Conservation (phyloP, 2,797 vertebrate genomes). For the Mormyrops boulengeri region DNA sequence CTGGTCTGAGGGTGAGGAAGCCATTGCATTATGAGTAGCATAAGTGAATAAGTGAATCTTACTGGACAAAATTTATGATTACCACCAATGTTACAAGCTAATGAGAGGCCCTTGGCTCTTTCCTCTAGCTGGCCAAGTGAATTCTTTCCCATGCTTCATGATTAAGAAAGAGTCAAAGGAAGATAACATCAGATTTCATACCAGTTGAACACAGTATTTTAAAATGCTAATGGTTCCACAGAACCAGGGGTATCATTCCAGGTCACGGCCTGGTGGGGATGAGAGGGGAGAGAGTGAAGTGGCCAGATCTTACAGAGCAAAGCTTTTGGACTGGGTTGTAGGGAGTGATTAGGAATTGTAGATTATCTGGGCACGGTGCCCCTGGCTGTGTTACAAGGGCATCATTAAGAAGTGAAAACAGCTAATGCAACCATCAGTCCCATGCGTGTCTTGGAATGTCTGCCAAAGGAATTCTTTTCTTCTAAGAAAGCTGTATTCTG, state of each 20-base stretch:
- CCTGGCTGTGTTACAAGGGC: not conserved
- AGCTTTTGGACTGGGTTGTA: not conserved
- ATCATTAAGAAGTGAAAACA: not conserved
- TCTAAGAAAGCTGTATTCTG: not conserved
- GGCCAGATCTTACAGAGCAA: not conserved
- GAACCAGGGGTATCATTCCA: not conserved
- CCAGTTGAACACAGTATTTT: not conserved
- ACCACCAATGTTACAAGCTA: not conserved
- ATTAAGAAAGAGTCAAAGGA: not conserved
- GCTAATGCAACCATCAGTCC: not conserved
- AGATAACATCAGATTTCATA: not conserved
- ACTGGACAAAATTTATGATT: not conserved
- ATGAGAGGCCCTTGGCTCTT: not conserved
- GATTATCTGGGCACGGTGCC: slow-evolving; percentile 6
- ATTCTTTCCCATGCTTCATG: not conserved
- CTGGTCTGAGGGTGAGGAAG: not conserved
- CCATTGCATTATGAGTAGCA: slow-evolving; percentile 9
- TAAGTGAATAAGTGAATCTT: not conserved
- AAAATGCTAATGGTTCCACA: not conserved
- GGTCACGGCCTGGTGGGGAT: not conserved
- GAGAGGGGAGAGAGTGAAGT: not conserved
- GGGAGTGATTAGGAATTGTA: not conserved
- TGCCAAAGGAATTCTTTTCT: not conserved
- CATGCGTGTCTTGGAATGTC: not conserved
- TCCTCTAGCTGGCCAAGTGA: not conserved